Evolutionary conservation across 2,113 vertebrate genomes (phyloP), one percentile per base, ranked within the genome.

Genomic region (Lophotis ruficrista): DNA sequence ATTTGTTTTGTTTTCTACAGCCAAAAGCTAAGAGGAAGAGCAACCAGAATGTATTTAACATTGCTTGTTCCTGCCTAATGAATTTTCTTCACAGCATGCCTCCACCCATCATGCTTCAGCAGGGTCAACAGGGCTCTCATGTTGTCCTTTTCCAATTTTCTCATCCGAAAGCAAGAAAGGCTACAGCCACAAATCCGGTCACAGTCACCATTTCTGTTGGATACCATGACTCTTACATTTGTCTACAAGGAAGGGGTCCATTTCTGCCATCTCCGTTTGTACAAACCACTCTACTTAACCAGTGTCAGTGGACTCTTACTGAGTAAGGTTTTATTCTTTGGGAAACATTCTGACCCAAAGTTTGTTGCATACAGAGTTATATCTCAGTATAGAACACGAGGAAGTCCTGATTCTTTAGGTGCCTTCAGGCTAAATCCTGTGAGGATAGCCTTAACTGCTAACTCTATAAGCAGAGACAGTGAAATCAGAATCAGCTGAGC

Each of bases 21-120:
- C 72, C 47, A 78, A 47, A 88, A 71, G 8, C 50, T 14, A 31
- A 87, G 73, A 91, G 70, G 58, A 78, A 84, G 69, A 92, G n/a
- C 64, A 81, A 83, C 22, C 20, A 65, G 47, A 82, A 78, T 8
- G 19, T 35, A 12, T 81, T 78, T 78, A 28, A 28, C 8, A 20
- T 80, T 48, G 41, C 33, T 92, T 82, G 53, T 90, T 76, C 37
- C 69, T 78, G 45, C 53, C 82, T 92, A 61, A 90, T 41, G 28
- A 87, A 14, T 94, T 96, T 95, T 94, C 56, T 88, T 97, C 96
- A 51, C 96, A 98, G 96, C 61, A 65, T 47, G 69, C 70, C 65
- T 77, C 38, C 41, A 79, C 47, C 38, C 58, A 4, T 43, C 48
- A 14, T 30, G 51, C 45, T 51, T 75, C 50, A 89, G 65, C 68